phyloP scores from a whole-genome alignment of 1,140 invertebrate genomes.

The Drosophila aff. region DNA sequence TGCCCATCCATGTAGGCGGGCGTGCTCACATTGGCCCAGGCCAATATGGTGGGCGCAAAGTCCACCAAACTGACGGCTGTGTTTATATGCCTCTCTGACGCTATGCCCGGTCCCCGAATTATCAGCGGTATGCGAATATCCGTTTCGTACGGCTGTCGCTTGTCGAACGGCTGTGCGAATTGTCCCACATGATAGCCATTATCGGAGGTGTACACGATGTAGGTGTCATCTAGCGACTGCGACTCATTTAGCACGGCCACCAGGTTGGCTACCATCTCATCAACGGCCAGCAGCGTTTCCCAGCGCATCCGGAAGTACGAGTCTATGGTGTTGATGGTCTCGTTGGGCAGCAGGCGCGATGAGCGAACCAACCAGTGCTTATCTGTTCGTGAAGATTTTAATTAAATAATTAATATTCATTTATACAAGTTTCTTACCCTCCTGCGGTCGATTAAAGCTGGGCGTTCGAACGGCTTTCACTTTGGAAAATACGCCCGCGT shows the following conservation, averaged over 20 bases:
- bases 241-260: slow-evolving; percentile 86
- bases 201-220: slow-evolving; percentile 93
- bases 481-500: slow-evolving; percentile 88
- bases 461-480: slow-evolving; percentile 88
- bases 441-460: slow-evolving; percentile 89
- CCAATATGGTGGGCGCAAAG: slow-evolving; percentile 92
- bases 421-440: slow-evolving; percentile 28
- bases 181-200: slow-evolving; percentile 96
- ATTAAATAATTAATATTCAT: background rate
- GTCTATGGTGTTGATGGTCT: slow-evolving; percentile 88
- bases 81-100: slow-evolving; percentile 84
- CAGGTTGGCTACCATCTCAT: slow-evolving; percentile 91
- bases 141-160: slow-evolving; percentile 95
- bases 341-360: slow-evolving; percentile 87
- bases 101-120: slow-evolving; percentile 90
- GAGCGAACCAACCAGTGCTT: slow-evolving; percentile 93
- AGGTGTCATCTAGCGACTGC: slow-evolving; percentile 90
- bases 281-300: slow-evolving; percentile 93
- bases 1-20: slow-evolving; percentile 87
- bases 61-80: slow-evolving; percentile 91
- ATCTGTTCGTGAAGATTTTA: slow-evolving; percentile 84
- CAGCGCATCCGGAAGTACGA: slow-evolving; percentile 89
- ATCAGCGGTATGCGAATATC: slow-evolving; percentile 94
- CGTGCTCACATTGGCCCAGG: slow-evolving; percentile 86
- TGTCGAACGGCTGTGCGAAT: slow-evolving; percentile 94